Evolutionary conservation across 2,797 vertebrate species (phyloP).

Genomic region (Phrynocephalus forsythii): DNA sequence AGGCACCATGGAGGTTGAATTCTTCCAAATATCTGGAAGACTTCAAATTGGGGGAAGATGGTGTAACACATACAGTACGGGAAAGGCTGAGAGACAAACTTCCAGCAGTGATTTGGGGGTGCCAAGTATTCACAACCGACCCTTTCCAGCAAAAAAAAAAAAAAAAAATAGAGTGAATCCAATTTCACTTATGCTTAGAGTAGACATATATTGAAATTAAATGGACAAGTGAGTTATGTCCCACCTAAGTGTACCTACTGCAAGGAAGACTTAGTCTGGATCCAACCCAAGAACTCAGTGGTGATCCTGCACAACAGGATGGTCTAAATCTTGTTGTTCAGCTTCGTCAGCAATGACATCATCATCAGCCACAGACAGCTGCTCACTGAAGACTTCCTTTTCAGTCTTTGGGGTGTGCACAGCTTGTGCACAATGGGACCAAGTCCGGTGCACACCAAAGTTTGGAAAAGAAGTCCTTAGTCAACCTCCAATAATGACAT

Average conservation of each 20-base stretch:
- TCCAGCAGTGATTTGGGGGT: conserved; percentile 16
- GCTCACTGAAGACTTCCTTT: no score
- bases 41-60: neutral
- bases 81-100: conserved; percentile 26
- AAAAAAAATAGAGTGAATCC: neutral
- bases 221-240: neutral
- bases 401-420: no score
- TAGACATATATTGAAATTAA: neutral
- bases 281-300: neutral
- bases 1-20: neutral
- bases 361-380: no score
- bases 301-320: no score
- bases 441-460: no score
- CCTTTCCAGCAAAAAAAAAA: neutral
- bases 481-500: no score
- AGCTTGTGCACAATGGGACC: no score
- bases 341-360: no score
- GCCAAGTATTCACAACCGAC: conserved; percentile 1
- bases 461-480: no score
- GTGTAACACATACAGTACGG: conserved; percentile 23
- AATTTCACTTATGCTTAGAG: neutral
- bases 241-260: neutral
- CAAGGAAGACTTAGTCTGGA: neutral
- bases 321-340: no score
- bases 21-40: neutral